phyloP scores from a whole-genome alignment of 1,140 invertebrate genomes.

The Camponotus vicinus region DNA sequence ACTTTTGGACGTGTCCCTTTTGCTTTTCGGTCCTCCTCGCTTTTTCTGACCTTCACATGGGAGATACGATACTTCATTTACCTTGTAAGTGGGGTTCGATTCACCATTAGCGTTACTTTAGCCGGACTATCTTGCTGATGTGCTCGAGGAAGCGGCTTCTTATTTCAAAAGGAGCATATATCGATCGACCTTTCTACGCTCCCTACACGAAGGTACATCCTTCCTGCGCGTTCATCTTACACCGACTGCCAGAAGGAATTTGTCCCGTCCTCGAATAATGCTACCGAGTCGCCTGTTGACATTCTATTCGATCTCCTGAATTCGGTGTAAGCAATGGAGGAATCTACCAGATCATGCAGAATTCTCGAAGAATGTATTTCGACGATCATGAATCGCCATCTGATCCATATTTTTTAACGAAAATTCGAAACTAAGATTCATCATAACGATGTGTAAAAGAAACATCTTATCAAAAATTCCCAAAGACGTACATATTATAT shows the following conservation, averaged over 20 bases:
- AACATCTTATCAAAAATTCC: not conserved
- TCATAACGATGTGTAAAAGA: not conserved
- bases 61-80: not conserved
- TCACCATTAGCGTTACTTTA: constrained; percentile 38
- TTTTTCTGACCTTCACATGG: not conserved
- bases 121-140: constrained; percentile 24
- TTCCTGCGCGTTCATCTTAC: constrained; percentile 58
- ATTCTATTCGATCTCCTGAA: constrained; percentile 27
- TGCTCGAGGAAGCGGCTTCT: constrained; percentile 31
- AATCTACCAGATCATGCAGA: constrained; percentile 20
- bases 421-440: not conserved
- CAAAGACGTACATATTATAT: not conserved
- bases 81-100: constrained; percentile 7
- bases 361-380: constrained; percentile 19
- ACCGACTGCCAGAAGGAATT: constrained; percentile 42
- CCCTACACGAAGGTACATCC: constrained; percentile 16
- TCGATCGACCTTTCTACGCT: constrained; percentile 63
- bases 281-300: constrained; percentile 39
- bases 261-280: constrained; percentile 41
- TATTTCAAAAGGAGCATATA: constrained; percentile 49
- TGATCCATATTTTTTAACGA: not conserved
- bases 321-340: constrained; percentile 19
- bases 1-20: constrained; percentile 10
- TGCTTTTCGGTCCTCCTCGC: not conserved
- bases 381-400: not conserved